These are phyloP conservation scores for Eubucco bourcierii DNA, from an alignment of 2,113 vertebrate genomes.

Conservation along the genomic window DNA sequence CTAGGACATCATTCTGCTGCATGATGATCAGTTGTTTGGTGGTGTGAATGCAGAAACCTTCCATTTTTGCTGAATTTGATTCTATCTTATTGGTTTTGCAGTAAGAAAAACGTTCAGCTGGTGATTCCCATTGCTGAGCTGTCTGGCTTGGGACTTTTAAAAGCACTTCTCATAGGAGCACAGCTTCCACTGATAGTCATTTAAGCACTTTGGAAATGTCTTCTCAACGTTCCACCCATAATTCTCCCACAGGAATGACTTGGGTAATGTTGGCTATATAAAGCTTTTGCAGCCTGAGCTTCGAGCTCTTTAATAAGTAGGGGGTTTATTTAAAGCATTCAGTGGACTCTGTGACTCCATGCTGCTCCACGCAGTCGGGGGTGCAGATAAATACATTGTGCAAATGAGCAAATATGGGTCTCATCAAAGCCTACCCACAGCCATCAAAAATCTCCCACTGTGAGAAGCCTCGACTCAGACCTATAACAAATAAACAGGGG, in stretches of 20 bases:
- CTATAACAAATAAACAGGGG: conserved; percentile 42
- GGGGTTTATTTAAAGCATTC: conserved; percentile 41
- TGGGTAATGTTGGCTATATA: conserved; percentile 18
- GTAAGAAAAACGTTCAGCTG: not conserved
- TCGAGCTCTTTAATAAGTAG: conserved; percentile 9
- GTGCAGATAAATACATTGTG: conserved; percentile 38
- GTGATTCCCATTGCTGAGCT: not conserved
- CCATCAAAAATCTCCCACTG: conserved; percentile 47
- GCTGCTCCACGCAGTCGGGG: not conserved
- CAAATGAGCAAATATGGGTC: conserved; percentile 46
- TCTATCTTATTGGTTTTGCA: not conserved
- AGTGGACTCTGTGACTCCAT: not conserved
- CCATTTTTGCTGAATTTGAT: not conserved
- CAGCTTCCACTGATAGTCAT: not conserved
- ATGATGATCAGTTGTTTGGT: not conserved
- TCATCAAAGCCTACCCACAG: conserved; percentile 19
- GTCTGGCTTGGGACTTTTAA: not conserved
- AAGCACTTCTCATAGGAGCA: not conserved
- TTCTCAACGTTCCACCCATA: not conserved
- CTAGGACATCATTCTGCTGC: not conserved
- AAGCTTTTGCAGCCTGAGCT: not conserved
- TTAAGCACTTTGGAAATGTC: not conserved
- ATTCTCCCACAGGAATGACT: conserved; percentile 5
- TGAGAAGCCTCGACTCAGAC: not conserved
- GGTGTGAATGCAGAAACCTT: not conserved